Evolutionary conservation across 2,797 vertebrate species (phyloP).

Genomic region (Poecilia gillii): DNA sequence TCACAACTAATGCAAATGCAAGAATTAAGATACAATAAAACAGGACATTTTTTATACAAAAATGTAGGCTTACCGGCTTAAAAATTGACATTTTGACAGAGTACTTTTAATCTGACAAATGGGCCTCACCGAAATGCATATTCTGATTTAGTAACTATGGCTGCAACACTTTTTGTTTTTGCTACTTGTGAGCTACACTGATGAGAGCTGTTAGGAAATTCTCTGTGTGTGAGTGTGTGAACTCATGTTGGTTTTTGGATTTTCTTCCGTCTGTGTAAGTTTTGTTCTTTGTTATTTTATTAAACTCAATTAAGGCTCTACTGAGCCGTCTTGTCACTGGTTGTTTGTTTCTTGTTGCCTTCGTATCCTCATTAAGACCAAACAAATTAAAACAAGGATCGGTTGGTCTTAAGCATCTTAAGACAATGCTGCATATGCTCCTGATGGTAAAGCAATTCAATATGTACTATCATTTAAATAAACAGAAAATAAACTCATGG

Average conservation of each 20-base stretch:
- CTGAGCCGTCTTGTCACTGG: not conserved
- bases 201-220: not conserved
- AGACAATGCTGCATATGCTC: not conserved
- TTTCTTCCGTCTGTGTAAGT: not conserved
- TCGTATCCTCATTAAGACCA: not conserved
- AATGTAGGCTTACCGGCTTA: too few species aligned
- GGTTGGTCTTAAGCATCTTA: not conserved
- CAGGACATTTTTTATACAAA: too few species aligned
- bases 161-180: not conserved
- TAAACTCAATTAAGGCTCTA: not conserved
- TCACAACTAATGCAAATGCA: not conserved
- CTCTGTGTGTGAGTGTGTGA: not conserved
- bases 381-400: not conserved
- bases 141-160: too few species aligned
- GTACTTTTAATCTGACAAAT: too few species aligned
- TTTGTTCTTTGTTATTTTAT: not conserved
- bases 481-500: constrained; percentile 23
- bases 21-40: not conserved
- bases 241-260: not conserved
- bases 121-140: too few species aligned
- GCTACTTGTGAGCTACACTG: not conserved
- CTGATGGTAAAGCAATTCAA: not conserved
- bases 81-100: too few species aligned
- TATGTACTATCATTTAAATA: constrained; percentile 7
- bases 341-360: not conserved